Conservation (phyloP, 64 coral and sea anemone genomes). For the Platygyra sinensis region DNA sequence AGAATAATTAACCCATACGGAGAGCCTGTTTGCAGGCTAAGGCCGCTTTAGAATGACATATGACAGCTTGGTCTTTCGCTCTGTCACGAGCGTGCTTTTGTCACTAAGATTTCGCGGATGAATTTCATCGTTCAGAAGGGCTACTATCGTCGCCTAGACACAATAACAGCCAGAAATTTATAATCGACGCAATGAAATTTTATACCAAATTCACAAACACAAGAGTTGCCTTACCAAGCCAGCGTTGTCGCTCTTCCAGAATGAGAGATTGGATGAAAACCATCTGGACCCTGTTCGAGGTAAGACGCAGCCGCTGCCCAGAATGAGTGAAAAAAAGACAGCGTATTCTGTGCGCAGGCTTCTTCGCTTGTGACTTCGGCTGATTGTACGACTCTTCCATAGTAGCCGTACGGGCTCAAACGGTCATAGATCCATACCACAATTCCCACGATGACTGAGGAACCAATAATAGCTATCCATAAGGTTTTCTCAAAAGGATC, state of each 20-base stretch:
- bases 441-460: slow-evolving; percentile 64
- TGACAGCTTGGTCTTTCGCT: no score
- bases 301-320: slow-evolving; percentile 74
- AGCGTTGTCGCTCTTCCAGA: slow-evolving; percentile 66
- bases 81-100: not conserved
- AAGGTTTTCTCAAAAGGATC: slow-evolving; percentile 81
- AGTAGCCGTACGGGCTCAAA: slow-evolving; percentile 73
- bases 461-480: slow-evolving; percentile 68
- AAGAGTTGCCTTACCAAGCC: slow-evolving; percentile 48
- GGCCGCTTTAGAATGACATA: no score
- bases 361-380: slow-evolving; percentile 39
- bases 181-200: no score
- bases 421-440: slow-evolving; percentile 73
- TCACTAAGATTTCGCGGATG: not conserved
- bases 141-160: no score
- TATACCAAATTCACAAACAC: no score
- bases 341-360: slow-evolving; percentile 44
- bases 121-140: not conserved
- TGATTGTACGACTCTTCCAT: slow-evolving; percentile 70
- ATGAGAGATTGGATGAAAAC: slow-evolving; percentile 62
- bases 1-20: no score
- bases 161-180: no score
- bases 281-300: slow-evolving; percentile 65
- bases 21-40: no score
- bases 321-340: slow-evolving; percentile 69